Percentiles rank a stretch among this genome's conserved stretches.
Conservation (phyloP, 2,797 vertebrate species). For the Siniperca undulata region DNA sequence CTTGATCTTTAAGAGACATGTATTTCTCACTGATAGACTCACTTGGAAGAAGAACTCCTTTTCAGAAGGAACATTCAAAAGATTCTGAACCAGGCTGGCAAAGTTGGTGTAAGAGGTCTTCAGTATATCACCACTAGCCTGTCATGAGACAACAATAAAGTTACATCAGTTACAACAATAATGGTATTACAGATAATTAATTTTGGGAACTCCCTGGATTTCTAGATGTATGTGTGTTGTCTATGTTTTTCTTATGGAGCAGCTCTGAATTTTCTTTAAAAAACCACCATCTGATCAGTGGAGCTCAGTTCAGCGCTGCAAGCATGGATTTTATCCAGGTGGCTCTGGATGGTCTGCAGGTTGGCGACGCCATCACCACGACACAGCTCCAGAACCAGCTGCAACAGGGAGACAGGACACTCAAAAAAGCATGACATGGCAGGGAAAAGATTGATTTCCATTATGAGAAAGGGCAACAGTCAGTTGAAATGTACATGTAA, state of each 20-base stretch:
- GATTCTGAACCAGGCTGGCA: conserved; percentile 70
- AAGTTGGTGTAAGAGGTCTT: conserved; percentile 74
- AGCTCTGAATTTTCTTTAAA: background rate
- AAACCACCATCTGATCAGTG: conserved; percentile 55
- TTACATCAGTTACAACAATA: background rate
- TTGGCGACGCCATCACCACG: conserved; percentile 58
- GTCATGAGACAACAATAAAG: conserved; percentile 18
- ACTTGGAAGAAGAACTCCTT: conserved; percentile 76
- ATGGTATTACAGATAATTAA: background rate
- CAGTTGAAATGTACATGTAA: background rate
- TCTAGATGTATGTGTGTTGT: background rate
- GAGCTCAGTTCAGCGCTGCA: conserved; percentile 64
- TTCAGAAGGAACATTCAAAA: conserved; percentile 71
- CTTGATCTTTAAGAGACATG: background rate
- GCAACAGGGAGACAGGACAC: background rate
- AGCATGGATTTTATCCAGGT: conserved; percentile 75
- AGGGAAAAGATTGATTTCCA: background rate
- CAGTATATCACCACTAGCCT: conserved; percentile 62
- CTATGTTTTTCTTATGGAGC: background rate
- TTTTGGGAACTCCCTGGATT: background rate
- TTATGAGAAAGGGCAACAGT: background rate
- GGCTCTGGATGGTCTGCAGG: conserved; percentile 70
- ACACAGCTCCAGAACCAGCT: conserved; percentile 80
- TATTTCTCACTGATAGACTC: conserved; percentile 28
- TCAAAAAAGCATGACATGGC: background rate